Conservation (phyloP, 2,113 vertebrate species). For the Ardeotis arabs region DNA sequence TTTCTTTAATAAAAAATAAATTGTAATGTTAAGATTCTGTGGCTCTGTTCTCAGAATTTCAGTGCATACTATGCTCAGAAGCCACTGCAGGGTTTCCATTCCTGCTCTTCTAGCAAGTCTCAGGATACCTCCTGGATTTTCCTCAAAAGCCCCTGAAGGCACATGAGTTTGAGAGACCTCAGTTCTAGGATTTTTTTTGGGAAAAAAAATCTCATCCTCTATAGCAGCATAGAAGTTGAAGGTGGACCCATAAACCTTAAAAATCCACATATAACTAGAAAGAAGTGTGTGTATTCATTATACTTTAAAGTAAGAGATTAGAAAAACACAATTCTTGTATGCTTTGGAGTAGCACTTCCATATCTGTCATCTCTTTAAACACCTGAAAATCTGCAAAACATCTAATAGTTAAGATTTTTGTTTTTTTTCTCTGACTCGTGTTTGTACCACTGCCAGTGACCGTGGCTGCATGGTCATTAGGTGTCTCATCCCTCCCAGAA, state of each 20-base stretch:
- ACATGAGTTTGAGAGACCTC: not conserved
- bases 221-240: not conserved
- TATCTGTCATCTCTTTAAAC: not conserved
- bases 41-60: not conserved
- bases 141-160: not conserved
- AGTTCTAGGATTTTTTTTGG: not conserved
- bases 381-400: not conserved
- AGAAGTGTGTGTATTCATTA: not conserved
- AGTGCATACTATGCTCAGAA: not conserved
- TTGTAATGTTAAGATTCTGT: not conserved
- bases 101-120: not conserved
- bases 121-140: not conserved
- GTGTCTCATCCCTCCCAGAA: not conserved
- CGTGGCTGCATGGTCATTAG: fast-evolving
- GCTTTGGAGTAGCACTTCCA: not conserved
- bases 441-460: not conserved
- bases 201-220: not conserved
- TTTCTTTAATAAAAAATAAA: not conserved
- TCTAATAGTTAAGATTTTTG: not conserved
- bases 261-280: not conserved
- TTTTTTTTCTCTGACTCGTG: not conserved
- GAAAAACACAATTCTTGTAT: not conserved
- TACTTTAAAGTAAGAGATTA: not conserved
- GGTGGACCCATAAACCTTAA: not conserved
- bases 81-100: not conserved